These are phyloP conservation scores for Andrena cerasifolii DNA, from an alignment of 1,140 invertebrate species.

Conservation along the genomic window DNA sequence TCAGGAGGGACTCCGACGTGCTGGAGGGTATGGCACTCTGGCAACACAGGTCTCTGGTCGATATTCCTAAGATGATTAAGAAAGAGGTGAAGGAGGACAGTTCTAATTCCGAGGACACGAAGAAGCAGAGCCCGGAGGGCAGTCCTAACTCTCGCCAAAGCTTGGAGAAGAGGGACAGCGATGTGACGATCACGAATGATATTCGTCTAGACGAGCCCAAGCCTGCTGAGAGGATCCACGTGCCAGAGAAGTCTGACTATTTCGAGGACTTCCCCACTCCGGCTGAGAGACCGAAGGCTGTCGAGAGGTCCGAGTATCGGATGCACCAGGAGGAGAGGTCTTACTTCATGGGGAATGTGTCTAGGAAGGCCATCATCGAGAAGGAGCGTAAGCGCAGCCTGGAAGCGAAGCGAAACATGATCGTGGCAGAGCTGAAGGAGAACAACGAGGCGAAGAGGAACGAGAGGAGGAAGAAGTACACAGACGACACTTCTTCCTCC, in stretches of 20 bases:
- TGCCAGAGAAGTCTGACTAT: constrained; percentile 76
- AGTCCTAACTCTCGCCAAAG: constrained; percentile 77
- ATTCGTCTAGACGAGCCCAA: constrained; percentile 74
- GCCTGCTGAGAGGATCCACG: constrained; percentile 77
- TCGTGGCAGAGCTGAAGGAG: constrained; percentile 78
- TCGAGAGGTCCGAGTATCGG: constrained; percentile 83
- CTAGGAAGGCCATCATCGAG: constrained; percentile 82
- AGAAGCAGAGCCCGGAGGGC: constrained; percentile 77
- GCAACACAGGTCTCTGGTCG: constrained; percentile 92
- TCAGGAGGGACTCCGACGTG: constrained; percentile 87
- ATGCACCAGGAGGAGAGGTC: constrained; percentile 81
- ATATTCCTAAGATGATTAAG: constrained; percentile 83
- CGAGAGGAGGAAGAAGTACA: constrained; percentile 83
- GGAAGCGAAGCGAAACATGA: constrained; percentile 78
- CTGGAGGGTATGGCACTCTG: constrained; percentile 92
- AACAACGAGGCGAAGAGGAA: constrained; percentile 82
- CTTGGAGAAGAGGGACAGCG: constrained; percentile 77
- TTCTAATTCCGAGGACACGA: constrained; percentile 77
- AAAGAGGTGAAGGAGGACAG: constrained; percentile 81
- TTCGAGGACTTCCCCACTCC: constrained; percentile 79
- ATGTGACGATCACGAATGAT: constrained; percentile 78
- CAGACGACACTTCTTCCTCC: constrained; percentile 83
- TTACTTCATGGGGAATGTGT: constrained; percentile 79
- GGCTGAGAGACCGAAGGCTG: constrained; percentile 80
- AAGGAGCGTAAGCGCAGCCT: constrained; percentile 84